These are phyloP conservation scores for Lacerta bilineata DNA, from an alignment of 2,797 vertebrate species.

Conservation along the genomic window DNA sequence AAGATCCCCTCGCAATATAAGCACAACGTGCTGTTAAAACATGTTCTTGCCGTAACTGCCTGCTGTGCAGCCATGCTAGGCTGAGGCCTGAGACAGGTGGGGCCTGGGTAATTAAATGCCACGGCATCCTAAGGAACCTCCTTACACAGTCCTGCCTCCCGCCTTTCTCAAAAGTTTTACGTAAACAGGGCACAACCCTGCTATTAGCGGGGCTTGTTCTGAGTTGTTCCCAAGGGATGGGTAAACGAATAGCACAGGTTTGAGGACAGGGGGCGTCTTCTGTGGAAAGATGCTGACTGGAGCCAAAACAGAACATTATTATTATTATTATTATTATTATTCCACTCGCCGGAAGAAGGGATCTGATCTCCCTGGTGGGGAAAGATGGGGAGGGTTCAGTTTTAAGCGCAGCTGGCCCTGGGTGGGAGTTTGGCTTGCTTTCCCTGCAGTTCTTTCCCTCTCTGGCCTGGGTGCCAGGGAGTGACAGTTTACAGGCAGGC, in stretches of 20 bases:
- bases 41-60: background rate
- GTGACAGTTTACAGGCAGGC: conserved; percentile 75
- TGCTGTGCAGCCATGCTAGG: background rate
- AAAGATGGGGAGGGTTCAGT: conserved; percentile 48
- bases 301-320: conserved; percentile 42
- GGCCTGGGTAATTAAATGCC: background rate
- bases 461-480: conserved; percentile 75
- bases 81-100: conserved; percentile 20
- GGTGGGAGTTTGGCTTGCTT: conserved; percentile 64
- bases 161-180: conserved; percentile 51
- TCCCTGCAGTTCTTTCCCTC: conserved; percentile 55
- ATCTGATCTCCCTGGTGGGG: conserved; percentile 63
- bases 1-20: too few species aligned
- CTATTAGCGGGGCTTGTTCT: background rate
- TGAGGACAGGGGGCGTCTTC: conserved; percentile 28
- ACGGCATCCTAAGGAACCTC: conserved; percentile 8
- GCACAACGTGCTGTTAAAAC: too few species aligned
- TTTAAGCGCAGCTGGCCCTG: conserved; percentile 74
- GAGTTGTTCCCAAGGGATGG: conserved; percentile 38
- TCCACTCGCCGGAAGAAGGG: conserved; percentile 69
- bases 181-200: conserved; percentile 46
- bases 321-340: conserved; percentile 58
- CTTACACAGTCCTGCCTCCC: conserved; percentile 38
- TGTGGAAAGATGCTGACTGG: conserved; percentile 40
- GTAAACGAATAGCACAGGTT: background rate